phyloP scores from a whole-genome alignment of 2,888 invertebrate species.

The Mythimna loreyi region DNA sequence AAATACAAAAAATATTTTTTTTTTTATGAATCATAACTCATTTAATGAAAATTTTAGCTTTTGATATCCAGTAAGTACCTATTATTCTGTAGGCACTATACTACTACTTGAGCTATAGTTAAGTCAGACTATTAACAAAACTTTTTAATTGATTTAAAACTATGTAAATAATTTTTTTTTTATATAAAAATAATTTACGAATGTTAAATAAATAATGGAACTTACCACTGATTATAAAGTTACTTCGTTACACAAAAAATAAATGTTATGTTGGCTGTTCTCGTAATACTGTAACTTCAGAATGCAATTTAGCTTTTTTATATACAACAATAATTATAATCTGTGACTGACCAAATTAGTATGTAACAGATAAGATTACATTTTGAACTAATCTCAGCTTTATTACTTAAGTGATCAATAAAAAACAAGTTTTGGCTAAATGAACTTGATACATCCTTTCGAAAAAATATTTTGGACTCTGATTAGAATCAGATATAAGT shows the following conservation, averaged over 20 bases:
- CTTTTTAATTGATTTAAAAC: no score
- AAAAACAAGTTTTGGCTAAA: neutral
- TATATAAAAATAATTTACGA: neutral
- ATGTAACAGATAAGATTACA: conserved; percentile 59
- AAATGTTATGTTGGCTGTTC: conserved; percentile 1
- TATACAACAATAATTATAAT: conserved; percentile 58
- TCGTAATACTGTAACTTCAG: conserved; percentile 57
- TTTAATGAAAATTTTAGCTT: no score
- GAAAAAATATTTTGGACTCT: conserved; percentile 30
- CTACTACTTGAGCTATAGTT: no score
- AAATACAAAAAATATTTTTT: no score
- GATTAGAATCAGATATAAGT: neutral
- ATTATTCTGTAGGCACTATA: no score
- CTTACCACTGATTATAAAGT: conserved; percentile 25
- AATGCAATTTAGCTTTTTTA: conserved; percentile 54
- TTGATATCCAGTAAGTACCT: no score
- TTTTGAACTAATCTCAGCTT: conserved; percentile 58
- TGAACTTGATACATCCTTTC: conserved; percentile 1
- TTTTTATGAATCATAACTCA: no score
- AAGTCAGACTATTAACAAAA: no score
- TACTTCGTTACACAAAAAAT: conserved; percentile 1
- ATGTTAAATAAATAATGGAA: neutral
- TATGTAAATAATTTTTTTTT: no score
- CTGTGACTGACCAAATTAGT: conserved; percentile 32
- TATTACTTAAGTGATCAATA: conserved; percentile 15